These are phyloP conservation scores for Trissolcus japonicus DNA, from an alignment of 2,888 invertebrate genomes.

Conservation along the genomic window DNA sequence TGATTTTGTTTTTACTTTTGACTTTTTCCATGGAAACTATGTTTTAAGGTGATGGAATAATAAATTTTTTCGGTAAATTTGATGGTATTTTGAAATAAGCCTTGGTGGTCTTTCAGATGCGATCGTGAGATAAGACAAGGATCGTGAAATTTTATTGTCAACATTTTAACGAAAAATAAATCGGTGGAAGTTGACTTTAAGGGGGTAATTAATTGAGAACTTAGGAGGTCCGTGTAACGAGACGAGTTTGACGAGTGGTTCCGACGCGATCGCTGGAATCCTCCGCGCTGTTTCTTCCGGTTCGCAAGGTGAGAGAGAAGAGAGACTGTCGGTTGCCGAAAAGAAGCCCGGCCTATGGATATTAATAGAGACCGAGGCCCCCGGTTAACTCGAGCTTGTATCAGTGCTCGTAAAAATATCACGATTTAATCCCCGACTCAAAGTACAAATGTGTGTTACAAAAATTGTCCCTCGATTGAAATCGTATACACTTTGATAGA, in stretches of 20 bases:
- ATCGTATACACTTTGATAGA: not conserved
- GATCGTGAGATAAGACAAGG: slow-evolving; percentile 15
- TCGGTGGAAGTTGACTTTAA: slow-evolving; percentile 1
- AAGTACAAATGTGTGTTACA: not conserved
- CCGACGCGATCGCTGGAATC: slow-evolving; percentile 15
- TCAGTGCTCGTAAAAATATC: slow-evolving; percentile 74
- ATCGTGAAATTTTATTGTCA: slow-evolving; percentile 5
- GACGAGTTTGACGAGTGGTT: slow-evolving; percentile 31
- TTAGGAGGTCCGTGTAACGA: not conserved
- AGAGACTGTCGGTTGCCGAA: slow-evolving; percentile 48
- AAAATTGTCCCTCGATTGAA: not conserved
- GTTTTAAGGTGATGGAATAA: slow-evolving; percentile 33
- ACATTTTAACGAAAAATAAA: not conserved
- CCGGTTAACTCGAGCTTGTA: slow-evolving; percentile 67
- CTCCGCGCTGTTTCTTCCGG: slow-evolving; percentile 29
- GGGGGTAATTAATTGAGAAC: not conserved
- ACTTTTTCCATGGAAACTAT: slow-evolving; percentile 13
- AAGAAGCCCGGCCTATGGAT: slow-evolving; percentile 71
- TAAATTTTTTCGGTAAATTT: slow-evolving; percentile 29
- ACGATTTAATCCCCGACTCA: slow-evolving; percentile 48
- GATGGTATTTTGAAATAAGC: too few species aligned
- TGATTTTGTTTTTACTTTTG: not conserved
- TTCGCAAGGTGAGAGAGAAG: slow-evolving; percentile 30
- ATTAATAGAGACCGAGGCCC: slow-evolving; percentile 74
- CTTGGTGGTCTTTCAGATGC: slow-evolving; percentile 17